Conservation (phyloP, 2,113 vertebrate species). For the Austrofundulus limnaeus region DNA sequence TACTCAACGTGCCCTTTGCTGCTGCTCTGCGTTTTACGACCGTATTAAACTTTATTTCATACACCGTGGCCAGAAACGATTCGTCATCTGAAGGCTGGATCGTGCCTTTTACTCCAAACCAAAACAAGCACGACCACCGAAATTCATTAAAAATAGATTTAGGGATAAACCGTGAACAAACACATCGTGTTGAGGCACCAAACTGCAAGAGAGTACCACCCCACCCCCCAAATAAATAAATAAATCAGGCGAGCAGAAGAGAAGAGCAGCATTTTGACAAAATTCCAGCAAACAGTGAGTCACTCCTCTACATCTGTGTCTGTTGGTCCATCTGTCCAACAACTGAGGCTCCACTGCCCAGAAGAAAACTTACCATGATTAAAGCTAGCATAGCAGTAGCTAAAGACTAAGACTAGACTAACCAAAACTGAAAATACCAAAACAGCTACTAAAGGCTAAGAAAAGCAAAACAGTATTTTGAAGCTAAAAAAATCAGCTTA, state of each 20-base stretch:
- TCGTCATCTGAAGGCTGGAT: conserved; percentile 76
- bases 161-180: conserved; percentile 37
- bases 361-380: no score
- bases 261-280: conserved; percentile 63
- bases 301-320: conserved; percentile 66
- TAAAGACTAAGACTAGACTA: no score
- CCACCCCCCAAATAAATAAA: conserved; percentile 1
- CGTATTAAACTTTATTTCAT: conserved; percentile 76
- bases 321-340: conserved; percentile 48
- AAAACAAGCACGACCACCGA: conserved; percentile 11
- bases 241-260: conserved; percentile 37
- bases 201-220: conserved; percentile 48
- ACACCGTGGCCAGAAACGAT: conserved; percentile 71
- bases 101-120: conserved; percentile 32
- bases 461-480: no score
- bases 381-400: no score
- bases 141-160: conserved; percentile 47
- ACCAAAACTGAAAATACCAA: no score
- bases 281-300: conserved; percentile 54
- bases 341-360: conserved; percentile 47
- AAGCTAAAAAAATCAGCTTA: no score
- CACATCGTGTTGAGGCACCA: not conserved
- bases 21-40: conserved; percentile 67
- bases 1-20: conserved; percentile 63
- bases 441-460: no score